A percentile compares a stretch with the other conserved stretches of the same genome.
Evolutionary conservation across 2,113 vertebrate species (phyloP).

Genomic region (Callipepla californica): DNA sequence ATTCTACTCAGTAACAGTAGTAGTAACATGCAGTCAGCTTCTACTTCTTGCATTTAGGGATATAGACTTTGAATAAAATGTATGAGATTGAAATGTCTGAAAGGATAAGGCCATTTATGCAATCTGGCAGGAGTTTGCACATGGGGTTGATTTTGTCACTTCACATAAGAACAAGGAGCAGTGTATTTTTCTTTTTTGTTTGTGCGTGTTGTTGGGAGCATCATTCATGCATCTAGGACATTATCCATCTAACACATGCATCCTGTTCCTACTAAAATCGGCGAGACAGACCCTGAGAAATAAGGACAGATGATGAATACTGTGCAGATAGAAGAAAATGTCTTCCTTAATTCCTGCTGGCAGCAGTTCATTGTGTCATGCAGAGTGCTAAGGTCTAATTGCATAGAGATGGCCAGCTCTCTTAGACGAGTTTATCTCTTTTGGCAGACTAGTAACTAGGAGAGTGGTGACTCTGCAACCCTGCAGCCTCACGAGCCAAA

Average conservation of each 20-base stretch:
- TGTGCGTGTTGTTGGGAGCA: background rate
- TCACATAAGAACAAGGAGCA: background rate
- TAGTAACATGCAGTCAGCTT: background rate
- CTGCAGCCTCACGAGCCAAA: constrained; percentile 39
- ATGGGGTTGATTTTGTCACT: background rate
- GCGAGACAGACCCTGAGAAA: constrained; percentile 27
- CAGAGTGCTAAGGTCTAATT: constrained; percentile 56
- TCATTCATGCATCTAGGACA: background rate
- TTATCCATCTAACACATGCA: constrained; percentile 1
- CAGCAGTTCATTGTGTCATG: constrained; percentile 50
- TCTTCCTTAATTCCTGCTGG: constrained; percentile 62
- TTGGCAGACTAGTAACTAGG: constrained; percentile 23
- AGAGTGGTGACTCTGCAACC: constrained; percentile 5
- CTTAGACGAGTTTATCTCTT: constrained; percentile 37
- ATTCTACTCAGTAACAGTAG: background rate
- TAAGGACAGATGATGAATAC: constrained; percentile 28
- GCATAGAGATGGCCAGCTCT: constrained; percentile 36
- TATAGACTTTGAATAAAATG: background rate
- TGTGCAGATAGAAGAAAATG: constrained; percentile 39
- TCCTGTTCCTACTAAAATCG: background rate
- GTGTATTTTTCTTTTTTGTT: background rate
- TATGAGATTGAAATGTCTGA: background rate
- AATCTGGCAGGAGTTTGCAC: background rate
- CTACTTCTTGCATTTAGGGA: background rate
- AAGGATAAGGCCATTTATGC: background rate